A percentile compares a stretch with the other conserved stretches of the same genome.
These are phyloP conservation scores for Oxytorus armatus DNA, from an alignment of 2,888 invertebrate species.

Conservation along the genomic window DNA sequence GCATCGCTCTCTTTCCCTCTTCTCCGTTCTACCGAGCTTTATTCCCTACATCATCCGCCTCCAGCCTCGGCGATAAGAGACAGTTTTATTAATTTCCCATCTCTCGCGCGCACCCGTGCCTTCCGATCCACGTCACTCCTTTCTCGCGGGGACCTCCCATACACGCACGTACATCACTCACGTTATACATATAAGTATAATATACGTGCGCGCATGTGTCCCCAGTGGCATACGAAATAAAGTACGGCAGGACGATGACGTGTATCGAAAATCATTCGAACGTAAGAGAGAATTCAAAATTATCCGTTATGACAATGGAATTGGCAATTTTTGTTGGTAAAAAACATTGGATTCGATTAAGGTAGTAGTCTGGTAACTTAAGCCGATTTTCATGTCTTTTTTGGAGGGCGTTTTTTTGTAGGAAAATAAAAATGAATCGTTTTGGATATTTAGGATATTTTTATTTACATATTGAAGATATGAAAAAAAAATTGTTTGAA, in stretches of 20 bases:
- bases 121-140: slow-evolving; percentile 59
- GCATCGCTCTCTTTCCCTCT: no score
- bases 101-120: slow-evolving; percentile 78
- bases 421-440: no score
- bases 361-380: no score
- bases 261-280: background rate
- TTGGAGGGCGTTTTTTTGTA: no score
- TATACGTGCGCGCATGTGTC: background rate
- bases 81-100: slow-evolving; percentile 92
- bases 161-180: slow-evolving; percentile 47
- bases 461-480: no score
- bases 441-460: no score
- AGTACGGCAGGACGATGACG: background rate
- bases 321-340: no score
- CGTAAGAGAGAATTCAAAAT: background rate
- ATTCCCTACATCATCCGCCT: slow-evolving; percentile 45
- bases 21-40: slow-evolving; percentile 24
- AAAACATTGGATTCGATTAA: no score
- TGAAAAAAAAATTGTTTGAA: no score
- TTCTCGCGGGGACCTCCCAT: background rate
- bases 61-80: slow-evolving; percentile 86
- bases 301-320: background rate
- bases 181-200: slow-evolving; percentile 36
- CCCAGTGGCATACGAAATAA: background rate
- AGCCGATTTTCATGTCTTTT: no score